Conservation (phyloP, 2,888 invertebrate species). For the Selenia dentaria region DNA sequence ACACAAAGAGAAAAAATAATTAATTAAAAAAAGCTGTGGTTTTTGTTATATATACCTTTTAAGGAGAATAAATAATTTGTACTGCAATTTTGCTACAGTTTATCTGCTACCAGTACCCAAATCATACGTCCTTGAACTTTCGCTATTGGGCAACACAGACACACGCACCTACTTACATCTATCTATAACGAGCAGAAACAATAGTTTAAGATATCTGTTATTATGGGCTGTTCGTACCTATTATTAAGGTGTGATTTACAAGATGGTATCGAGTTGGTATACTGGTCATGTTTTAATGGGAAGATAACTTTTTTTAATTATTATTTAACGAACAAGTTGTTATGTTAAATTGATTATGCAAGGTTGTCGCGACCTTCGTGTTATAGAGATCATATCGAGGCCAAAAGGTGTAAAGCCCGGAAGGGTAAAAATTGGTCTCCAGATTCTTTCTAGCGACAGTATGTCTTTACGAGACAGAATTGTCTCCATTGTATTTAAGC, state of each 20-base stretch:
- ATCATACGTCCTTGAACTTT: slow-evolving; percentile 41
- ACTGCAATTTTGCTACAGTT: too few relatives aligned
- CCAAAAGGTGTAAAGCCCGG: too few relatives aligned
- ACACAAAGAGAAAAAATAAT: too few relatives aligned
- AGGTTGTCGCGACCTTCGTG: not conserved
- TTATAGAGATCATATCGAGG: not conserved
- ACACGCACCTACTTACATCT: slow-evolving; percentile 9
- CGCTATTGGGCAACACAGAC: slow-evolving; percentile 36
- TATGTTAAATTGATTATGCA: not conserved
- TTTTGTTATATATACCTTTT: too few relatives aligned
- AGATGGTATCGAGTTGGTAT: slow-evolving; percentile 10
- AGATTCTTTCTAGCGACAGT: too few relatives aligned
- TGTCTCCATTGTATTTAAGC: too few relatives aligned
- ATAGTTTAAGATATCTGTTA: slow-evolving; percentile 28
- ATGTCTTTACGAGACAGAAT: too few relatives aligned
- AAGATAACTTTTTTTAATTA: not conserved
- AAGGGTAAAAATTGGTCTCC: too few relatives aligned
- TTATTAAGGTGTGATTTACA: slow-evolving; percentile 18
- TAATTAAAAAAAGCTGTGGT: too few relatives aligned
- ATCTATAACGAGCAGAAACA: slow-evolving; percentile 26
- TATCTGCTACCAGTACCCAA: slow-evolving; percentile 26
- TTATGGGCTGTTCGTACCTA: slow-evolving; percentile 7
- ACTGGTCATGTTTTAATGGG: slow-evolving; percentile 7
- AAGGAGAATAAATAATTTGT: too few relatives aligned
- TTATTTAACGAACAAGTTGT: not conserved